A percentile compares a stretch with the other conserved stretches of the same genome.
phyloP scores from a whole-genome alignment of 2,888 invertebrate species.

The Danaus chrysippus region DNA sequence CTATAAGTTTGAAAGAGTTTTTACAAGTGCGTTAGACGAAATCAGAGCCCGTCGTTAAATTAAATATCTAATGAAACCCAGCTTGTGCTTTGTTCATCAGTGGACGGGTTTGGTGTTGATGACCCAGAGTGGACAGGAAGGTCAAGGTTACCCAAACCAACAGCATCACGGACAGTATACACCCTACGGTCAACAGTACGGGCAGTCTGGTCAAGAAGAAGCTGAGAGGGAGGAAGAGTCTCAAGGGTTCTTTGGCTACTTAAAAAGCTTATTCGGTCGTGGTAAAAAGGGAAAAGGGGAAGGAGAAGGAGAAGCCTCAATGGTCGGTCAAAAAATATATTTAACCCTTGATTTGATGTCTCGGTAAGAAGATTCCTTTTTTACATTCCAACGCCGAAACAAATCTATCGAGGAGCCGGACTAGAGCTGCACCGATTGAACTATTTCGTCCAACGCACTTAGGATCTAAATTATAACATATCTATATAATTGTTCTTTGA shows the following conservation, averaged over 20 bases:
- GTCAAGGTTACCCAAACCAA: conserved; percentile 24
- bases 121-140: conserved; percentile 30
- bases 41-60: conserved; percentile 62
- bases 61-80: conserved; percentile 72
- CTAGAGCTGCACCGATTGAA: conserved; percentile 10
- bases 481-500: conserved; percentile 51
- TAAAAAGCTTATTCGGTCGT: conserved; percentile 55
- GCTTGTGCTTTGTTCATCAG: conserved; percentile 76
- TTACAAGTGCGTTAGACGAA: conserved; percentile 73
- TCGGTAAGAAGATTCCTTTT: conserved; percentile 27
- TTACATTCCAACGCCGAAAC: not conserved
- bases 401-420: conserved; percentile 15
- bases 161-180: conserved; percentile 17
- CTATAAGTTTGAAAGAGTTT: conserved; percentile 41
- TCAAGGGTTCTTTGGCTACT: conserved; percentile 46
- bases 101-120: conserved; percentile 50
- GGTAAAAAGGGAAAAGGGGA: conserved; percentile 42
- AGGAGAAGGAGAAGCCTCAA: conserved; percentile 43
- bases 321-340: conserved; percentile 32
- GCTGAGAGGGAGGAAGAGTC: conserved; percentile 38
- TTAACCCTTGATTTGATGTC: conserved; percentile 11
- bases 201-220: conserved; percentile 23
- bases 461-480: conserved; percentile 31
- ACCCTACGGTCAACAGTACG: conserved; percentile 18
- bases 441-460: conserved; percentile 70